phyloP scores from a whole-genome alignment of 2,888 invertebrate species.

The Drosophila pseudotakahashii region DNA sequence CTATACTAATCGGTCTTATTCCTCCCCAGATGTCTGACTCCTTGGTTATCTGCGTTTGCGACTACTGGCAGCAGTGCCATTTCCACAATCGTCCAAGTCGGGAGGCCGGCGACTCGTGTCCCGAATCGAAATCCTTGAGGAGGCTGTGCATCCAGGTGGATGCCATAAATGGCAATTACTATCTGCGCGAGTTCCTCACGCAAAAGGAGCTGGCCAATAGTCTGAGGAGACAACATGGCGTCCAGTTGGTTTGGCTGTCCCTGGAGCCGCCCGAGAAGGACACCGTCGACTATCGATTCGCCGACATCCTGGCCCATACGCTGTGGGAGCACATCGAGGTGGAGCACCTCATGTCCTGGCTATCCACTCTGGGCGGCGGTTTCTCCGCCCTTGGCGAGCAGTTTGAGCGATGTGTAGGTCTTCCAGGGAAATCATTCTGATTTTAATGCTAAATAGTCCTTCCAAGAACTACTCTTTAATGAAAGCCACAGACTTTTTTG shows the following conservation, averaged over 20 bases:
- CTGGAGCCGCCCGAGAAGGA: slow-evolving; percentile 87
- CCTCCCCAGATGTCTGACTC: slow-evolving; percentile 27
- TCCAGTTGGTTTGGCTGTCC: slow-evolving; percentile 83
- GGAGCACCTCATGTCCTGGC: slow-evolving; percentile 95
- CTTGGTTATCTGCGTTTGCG: slow-evolving; percentile 75
- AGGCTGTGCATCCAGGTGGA: slow-evolving; percentile 64
- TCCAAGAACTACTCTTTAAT: background rate
- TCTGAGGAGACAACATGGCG: slow-evolving; percentile 51
- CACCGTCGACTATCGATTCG: slow-evolving; percentile 89
- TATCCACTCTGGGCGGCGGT: slow-evolving; percentile 98
- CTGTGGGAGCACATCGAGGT: slow-evolving; percentile 89
- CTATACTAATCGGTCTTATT: background rate
- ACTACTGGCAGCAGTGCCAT: slow-evolving; percentile 70
- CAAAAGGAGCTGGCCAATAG: slow-evolving; percentile 59
- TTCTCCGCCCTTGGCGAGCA: slow-evolving; percentile 97
- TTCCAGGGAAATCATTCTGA: too few relatives aligned
- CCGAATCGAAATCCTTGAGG: slow-evolving; percentile 29
- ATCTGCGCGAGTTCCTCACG: slow-evolving; percentile 71
- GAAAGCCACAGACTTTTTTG: too few relatives aligned
- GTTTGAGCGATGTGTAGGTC: slow-evolving; percentile 89
- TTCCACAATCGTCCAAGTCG: slow-evolving; percentile 54
- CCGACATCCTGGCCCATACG: slow-evolving; percentile 85
- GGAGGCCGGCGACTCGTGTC: slow-evolving; percentile 18
- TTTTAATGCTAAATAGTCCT: background rate
- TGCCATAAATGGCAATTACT: slow-evolving; percentile 73